These are phyloP conservation scores for Melipona bicolor DNA, from an alignment of 2,888 invertebrate genomes.

Conservation along the genomic window DNA sequence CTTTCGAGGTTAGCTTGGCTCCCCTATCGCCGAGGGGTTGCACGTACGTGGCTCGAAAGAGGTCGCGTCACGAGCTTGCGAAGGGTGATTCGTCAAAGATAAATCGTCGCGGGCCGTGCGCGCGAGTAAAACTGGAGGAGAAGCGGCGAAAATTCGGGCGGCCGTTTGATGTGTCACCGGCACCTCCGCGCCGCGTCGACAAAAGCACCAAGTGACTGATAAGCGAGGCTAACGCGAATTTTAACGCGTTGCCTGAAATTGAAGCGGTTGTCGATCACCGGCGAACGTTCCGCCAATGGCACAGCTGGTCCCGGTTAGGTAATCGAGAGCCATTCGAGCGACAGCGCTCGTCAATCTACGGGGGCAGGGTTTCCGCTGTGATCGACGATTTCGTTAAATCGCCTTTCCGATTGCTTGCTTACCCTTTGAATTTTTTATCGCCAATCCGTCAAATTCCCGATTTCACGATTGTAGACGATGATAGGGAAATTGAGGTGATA, in stretches of 20 bases:
- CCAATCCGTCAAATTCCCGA: background rate
- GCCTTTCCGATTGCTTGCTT: background rate
- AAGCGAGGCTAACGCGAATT: constrained; percentile 43
- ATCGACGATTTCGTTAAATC: constrained; percentile 24
- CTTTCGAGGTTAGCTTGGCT: constrained; percentile 39
- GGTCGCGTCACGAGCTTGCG: constrained; percentile 26
- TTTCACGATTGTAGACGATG: no score
- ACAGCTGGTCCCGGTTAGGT: background rate
- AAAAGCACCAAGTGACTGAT: constrained; percentile 26
- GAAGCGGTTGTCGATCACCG: constrained; percentile 34
- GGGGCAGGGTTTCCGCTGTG: background rate
- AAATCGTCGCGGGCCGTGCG: constrained; percentile 37
- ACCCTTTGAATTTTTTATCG: constrained; percentile 3
- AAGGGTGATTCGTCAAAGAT: constrained; percentile 59
- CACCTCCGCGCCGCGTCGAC: background rate
- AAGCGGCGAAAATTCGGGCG: background rate
- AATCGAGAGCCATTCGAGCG: constrained; percentile 15
- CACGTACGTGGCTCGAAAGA: constrained; percentile 13
- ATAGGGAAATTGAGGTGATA: background rate
- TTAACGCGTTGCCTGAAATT: constrained; percentile 35
- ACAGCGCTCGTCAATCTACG: background rate
- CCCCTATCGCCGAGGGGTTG: constrained; percentile 17
- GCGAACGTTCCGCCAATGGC: background rate
- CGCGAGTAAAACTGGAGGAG: constrained; percentile 6
- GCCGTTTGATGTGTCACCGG: constrained; percentile 36